Evolutionary conservation across 92 coral and sea anemone species (phyloP).

Genomic region (Palythoa caribaeorum): DNA sequence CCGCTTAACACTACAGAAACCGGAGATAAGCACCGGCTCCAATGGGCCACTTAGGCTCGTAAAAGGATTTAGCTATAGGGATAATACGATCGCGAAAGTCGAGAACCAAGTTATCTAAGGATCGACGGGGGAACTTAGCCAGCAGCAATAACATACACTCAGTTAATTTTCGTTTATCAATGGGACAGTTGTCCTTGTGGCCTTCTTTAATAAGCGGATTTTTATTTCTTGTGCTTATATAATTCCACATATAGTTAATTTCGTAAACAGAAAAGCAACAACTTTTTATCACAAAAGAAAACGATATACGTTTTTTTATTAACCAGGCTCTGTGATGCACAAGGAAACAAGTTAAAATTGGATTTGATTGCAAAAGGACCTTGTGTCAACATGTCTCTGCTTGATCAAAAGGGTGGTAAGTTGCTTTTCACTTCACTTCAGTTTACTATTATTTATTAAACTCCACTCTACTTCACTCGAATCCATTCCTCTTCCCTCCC

Average conservation of each 20-base stretch:
- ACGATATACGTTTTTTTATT: not conserved
- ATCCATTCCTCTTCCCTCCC: not conserved
- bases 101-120: too few species aligned
- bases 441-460: not conserved
- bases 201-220: too few species aligned
- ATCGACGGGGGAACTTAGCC: too few species aligned
- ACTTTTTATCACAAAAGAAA: not conserved
- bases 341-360: constrained; percentile 9
- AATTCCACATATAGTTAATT: not conserved
- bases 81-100: too few species aligned
- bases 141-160: too few species aligned
- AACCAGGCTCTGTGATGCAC: not conserved
- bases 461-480: not conserved
- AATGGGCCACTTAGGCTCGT: too few species aligned
- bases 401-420: not conserved
- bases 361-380: constrained; percentile 19
- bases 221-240: too few species aligned
- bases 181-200: too few species aligned
- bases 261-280: not conserved
- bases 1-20: too few species aligned
- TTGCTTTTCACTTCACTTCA: not conserved
- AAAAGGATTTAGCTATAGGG: too few species aligned
- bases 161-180: too few species aligned
- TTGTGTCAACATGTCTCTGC: constrained; percentile 21
- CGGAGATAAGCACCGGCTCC: too few species aligned